These are phyloP conservation scores for Silurus aristotelis DNA, from an alignment of 2,797 vertebrate genomes.

Conservation along the genomic window DNA sequence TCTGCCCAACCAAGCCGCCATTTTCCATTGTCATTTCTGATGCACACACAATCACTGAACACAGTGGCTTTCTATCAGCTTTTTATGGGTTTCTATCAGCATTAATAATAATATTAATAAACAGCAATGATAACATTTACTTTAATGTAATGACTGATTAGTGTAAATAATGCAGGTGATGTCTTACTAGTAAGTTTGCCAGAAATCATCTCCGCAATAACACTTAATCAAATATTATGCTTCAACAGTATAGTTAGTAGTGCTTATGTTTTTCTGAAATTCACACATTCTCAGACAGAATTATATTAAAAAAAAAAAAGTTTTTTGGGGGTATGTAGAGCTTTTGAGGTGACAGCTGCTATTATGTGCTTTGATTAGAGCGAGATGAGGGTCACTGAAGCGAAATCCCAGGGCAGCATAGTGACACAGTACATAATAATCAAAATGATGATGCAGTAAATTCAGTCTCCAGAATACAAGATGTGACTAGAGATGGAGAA, in stretches of 20 bases:
- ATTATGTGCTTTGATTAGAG: constrained; percentile 21
- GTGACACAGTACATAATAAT: constrained; percentile 21
- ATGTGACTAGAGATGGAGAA: background rate
- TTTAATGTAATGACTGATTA: too few relatives aligned
- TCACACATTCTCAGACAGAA: background rate
- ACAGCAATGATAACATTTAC: too few relatives aligned
- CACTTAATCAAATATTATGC: constrained; percentile 1
- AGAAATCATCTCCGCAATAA: too few relatives aligned
- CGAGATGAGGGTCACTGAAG: background rate
- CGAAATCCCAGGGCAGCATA: background rate
- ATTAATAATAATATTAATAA: too few relatives aligned
- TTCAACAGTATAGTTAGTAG: background rate
- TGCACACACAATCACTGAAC: too few relatives aligned
- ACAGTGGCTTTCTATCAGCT: too few relatives aligned
- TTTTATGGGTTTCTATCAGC: too few relatives aligned
- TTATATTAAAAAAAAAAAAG: background rate
- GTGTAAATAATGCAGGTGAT: background rate
- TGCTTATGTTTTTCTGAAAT: background rate
- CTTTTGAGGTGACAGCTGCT: constrained; percentile 3
- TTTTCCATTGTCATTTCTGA: too few relatives aligned
- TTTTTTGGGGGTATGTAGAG: background rate
- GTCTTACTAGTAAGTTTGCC: background rate
- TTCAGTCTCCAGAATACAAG: background rate
- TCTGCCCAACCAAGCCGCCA: too few relatives aligned
- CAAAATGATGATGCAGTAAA: constrained; percentile 10